These are phyloP conservation scores for Drosophila meridionalis DNA, from an alignment of 2,888 invertebrate genomes.

Conservation along the genomic window DNA sequence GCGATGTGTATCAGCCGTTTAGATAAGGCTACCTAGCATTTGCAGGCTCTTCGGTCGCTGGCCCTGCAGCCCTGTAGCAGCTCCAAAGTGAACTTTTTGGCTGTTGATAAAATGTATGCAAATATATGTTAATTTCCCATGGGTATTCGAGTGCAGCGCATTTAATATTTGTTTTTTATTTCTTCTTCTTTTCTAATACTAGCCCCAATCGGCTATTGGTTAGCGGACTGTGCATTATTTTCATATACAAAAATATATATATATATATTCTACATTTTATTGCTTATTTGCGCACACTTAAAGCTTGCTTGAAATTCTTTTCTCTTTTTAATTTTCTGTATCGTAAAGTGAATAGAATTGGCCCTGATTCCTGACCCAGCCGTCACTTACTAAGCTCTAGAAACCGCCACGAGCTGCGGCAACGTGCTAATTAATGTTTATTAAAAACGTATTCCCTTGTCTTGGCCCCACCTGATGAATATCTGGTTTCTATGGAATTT, in stretches of 20 bases:
- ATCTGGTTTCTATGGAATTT: constrained; percentile 13
- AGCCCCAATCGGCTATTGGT: constrained; percentile 21
- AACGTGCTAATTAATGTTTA: constrained; percentile 52
- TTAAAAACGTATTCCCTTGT: constrained; percentile 33
- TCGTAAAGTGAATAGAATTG: constrained; percentile 6
- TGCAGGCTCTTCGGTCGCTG: constrained; percentile 39
- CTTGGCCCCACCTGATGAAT: constrained; percentile 5
- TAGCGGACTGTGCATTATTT: neutral
- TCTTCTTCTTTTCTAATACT: constrained; percentile 38
- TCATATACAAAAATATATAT: neutral
- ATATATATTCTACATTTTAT: neutral
- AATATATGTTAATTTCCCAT: constrained; percentile 73
- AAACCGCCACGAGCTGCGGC: constrained; percentile 1
- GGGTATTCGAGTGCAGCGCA: constrained; percentile 68
- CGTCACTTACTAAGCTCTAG: constrained; percentile 5
- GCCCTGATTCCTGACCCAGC: constrained; percentile 8
- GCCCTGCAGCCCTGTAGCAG: constrained; percentile 12
- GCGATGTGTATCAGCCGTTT: constrained; percentile 70
- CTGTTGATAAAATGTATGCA: constrained; percentile 62
- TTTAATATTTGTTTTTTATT: constrained; percentile 56
- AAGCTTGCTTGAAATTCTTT: neutral
- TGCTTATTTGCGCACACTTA: neutral
- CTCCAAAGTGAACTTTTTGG: constrained; percentile 33
- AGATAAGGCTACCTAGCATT: constrained; percentile 59
- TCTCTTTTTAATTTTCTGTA: neutral